These are phyloP conservation scores for Smittia aterrima DNA, from an alignment of 2,888 invertebrate genomes.

Conservation along the genomic window DNA sequence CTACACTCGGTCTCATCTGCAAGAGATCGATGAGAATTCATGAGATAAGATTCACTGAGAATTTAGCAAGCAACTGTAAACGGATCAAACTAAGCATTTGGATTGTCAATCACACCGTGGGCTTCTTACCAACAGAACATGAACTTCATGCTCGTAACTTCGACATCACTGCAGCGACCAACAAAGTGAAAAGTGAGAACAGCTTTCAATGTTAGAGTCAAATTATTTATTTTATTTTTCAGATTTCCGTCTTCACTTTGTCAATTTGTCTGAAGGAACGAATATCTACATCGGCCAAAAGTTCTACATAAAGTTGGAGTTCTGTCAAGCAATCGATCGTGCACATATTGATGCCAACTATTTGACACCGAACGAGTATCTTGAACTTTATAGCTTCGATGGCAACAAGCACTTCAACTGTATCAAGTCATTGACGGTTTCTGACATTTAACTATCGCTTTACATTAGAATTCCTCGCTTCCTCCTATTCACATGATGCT, in stretches of 20 bases:
- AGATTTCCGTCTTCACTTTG: too few species aligned
- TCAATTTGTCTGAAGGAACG: too few species aligned
- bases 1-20: neutral
- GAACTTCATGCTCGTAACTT: too few species aligned
- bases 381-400: neutral
- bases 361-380: neutral
- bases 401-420: conserved; percentile 20
- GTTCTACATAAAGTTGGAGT: conserved; percentile 12
- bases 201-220: too few species aligned
- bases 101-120: neutral
- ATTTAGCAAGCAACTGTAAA: neutral
- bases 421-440: conserved; percentile 5
- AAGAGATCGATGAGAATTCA: conserved; percentile 4
- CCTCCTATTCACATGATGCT: too few species aligned
- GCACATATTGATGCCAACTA: neutral
- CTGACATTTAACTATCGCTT: too few species aligned
- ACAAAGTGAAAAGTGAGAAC: too few species aligned
- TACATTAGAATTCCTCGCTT: too few species aligned
- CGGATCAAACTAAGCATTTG: neutral
- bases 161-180: too few species aligned
- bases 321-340: neutral
- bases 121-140: neutral
- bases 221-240: too few species aligned
- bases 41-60: conserved; percentile 12
- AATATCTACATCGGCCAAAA: conserved; percentile 22